These are phyloP conservation scores for Mus musculus DNA, from an alignment of 2,113 vertebrate species.

Conservation along the genomic window GRCm39 chr10:52228501-52229000, in stretches of 20 bases:
- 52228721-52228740: background rate
- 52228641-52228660: background rate
- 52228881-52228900: background rate
- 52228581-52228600: background rate
- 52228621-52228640: background rate
- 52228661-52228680: background rate
- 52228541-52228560: slow-evolving; percentile 8
- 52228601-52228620: background rate
- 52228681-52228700: background rate
- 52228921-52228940: background rate
- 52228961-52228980: background rate
- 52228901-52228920: slow-evolving; percentile 18
- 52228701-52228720: background rate
- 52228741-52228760: background rate
- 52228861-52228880: background rate
- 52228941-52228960: slow-evolving; percentile 30
- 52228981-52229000: background rate
- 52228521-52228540: background rate
- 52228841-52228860: background rate
- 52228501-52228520: background rate
- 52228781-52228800: background rate
- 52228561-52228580: slow-evolving; percentile 40
- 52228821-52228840: background rate
- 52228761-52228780: background rate
- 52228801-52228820: background rate